A percentile compares a stretch with the other conserved stretches of the same genome.
phyloP scores from a whole-genome alignment of 2,888 invertebrate species.

The Sarcophaga rosellei region DNA sequence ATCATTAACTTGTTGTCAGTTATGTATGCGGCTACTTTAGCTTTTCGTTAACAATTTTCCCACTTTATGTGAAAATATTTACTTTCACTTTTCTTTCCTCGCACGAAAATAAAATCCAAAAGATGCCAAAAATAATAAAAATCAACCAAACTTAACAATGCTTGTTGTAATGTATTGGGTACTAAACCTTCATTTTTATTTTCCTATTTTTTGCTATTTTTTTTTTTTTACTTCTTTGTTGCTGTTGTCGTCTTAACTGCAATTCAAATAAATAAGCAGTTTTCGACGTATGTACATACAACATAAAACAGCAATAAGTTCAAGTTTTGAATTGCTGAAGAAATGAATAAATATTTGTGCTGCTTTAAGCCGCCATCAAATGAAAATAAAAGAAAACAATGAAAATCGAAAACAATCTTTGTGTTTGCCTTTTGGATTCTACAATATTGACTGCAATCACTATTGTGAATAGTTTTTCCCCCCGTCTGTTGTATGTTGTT shows the following conservation, averaged over 20 bases:
- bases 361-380: background rate
- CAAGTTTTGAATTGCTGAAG: too few relatives aligned
- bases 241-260: background rate
- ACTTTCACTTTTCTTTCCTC: constrained; percentile 41
- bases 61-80: constrained; percentile 39
- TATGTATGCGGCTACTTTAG: constrained; percentile 26
- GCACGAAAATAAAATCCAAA: constrained; percentile 20
- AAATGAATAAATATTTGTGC: too few relatives aligned
- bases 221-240: too few relatives aligned
- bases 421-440: constrained; percentile 41
- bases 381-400: too few relatives aligned
- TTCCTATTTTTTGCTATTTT: too few relatives aligned
- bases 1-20: constrained; percentile 32
- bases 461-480: too few relatives aligned
- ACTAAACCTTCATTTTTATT: constrained; percentile 26
- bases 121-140: constrained; percentile 25
- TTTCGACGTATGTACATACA: too few relatives aligned
- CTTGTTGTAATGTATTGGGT: background rate
- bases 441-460: background rate
- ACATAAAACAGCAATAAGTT: too few relatives aligned
- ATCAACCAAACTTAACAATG: background rate
- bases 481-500: constrained; percentile 17
- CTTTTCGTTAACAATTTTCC: constrained; percentile 31
- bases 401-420: background rate
- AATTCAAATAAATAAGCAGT: background rate